phyloP scores from a whole-genome alignment of 2,113 vertebrate genomes.

The Galemys pyrenaicus region DNA sequence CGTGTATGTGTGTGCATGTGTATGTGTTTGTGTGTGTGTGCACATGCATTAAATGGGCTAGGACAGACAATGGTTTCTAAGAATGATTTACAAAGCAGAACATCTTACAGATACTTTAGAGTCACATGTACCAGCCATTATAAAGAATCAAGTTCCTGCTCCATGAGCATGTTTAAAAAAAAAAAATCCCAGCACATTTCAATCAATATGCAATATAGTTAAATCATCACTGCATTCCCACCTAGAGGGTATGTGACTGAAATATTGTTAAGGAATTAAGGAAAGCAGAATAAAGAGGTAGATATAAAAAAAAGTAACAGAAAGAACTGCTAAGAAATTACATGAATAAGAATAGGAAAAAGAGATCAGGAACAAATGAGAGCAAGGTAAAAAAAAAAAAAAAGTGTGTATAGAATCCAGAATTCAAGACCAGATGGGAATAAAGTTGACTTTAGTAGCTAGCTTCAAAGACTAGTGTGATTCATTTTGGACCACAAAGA shows the following conservation, averaged over 20 bases:
- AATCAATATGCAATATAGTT: neutral
- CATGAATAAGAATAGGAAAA: neutral
- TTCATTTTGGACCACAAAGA: neutral
- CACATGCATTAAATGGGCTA: neutral
- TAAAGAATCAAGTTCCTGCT: neutral
- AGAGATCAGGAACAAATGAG: neutral
- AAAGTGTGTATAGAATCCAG: neutral
- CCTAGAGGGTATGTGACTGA: fast-evolving
- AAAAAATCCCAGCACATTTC: neutral
- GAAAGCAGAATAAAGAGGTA: neutral
- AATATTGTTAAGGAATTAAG: neutral
- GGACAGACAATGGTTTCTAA: neutral
- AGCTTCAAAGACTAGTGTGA: neutral
- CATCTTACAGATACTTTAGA: neutral
- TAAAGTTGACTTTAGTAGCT: too few species aligned
- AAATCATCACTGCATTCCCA: neutral
- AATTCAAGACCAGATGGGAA: neutral
- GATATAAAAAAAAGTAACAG: neutral
- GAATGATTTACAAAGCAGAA: neutral
- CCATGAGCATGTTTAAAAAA: neutral
- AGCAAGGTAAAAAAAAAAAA: neutral
- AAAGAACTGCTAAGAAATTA: neutral
- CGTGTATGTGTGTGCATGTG: too few species aligned
- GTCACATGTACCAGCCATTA: neutral
- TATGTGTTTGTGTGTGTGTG: too few species aligned